phyloP scores from a whole-genome alignment of 2,113 vertebrate genomes.

The Ariopsis seemanni region DNA sequence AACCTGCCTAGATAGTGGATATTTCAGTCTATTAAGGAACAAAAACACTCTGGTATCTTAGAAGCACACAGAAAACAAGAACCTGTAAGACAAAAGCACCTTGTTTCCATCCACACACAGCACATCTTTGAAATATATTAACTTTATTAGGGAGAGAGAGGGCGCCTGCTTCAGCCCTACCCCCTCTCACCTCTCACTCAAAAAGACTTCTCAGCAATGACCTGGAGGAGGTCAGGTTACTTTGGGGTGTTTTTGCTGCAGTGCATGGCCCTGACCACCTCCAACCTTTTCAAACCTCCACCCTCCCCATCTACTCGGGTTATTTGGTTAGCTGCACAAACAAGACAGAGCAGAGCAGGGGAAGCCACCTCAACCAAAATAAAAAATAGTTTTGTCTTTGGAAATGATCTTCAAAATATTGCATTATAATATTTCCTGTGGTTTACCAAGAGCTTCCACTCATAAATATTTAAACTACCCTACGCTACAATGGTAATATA shows the following conservation, averaged over 20 bases:
- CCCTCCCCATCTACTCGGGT: conserved; percentile 36
- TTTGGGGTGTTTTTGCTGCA: conserved; percentile 33
- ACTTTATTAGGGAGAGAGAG: conserved; percentile 45
- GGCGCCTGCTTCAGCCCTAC: not conserved
- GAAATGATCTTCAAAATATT: conserved; percentile 80
- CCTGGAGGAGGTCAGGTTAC: conserved; percentile 28
- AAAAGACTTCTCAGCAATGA: conserved; percentile 26
- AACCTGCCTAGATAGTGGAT: conserved; percentile 67
- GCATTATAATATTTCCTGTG: conserved; percentile 76
- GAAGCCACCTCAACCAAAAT: conserved; percentile 48
- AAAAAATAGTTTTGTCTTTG: conserved; percentile 71
- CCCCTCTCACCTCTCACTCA: conserved; percentile 13
- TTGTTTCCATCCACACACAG: conserved; percentile 31
- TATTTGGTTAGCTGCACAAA: conserved; percentile 72
- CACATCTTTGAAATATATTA: conserved; percentile 46
- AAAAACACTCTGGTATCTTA: conserved; percentile 52
- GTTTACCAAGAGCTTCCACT: conserved; percentile 73
- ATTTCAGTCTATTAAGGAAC: conserved; percentile 53
- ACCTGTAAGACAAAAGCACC: conserved; percentile 35
- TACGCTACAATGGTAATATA: conserved; percentile 77
- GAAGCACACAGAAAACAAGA: conserved; percentile 51
- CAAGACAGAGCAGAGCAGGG: conserved; percentile 65
- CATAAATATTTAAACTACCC: conserved; percentile 79
- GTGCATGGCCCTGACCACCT: conserved; percentile 36
- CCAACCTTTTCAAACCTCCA: conserved; percentile 44